Evolutionary conservation across 2,797 vertebrate species (phyloP), one percentile per base, ranked within the genome.

Genomic region (Anas georgica): DNA sequence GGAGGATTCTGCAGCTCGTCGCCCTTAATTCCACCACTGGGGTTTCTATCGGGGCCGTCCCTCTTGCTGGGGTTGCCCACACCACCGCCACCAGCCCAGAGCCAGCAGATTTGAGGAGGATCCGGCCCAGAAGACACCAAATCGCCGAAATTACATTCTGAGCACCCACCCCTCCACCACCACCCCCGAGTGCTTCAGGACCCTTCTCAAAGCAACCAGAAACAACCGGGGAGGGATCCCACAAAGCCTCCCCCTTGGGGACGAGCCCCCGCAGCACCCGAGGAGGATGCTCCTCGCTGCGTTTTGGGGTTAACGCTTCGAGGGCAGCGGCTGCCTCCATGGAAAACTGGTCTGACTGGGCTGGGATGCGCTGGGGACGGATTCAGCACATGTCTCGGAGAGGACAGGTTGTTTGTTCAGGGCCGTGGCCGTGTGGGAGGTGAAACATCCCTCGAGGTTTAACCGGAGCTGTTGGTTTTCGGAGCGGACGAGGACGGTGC

Each of bases 271-370:
- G 14, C 23, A 31, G 14, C 28, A 12, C 64, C 58, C 17, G 4
- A 20, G 82, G 43, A 28, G 17, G 54, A 28, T 1, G 29, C 6
- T 52, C 23, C 46, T 41, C 54, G 7, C 67, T 60, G 18, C 7
- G 23, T 4, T 52, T 16, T 8, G 3, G 68, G 80, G 63, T 48
- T 66, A 72, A 1, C 2, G 59, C 95, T 92, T 83, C 1, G 20
- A n/a, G 81, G 7, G 56, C 74, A 9, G 7, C 7, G n/a, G n/a
- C 43, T 6, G 22, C 73, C 48, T 45, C 1, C 9, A 33, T 59
- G 52, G 68, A 48, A 46, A 93, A 88, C 89, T 46, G 95, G 93
- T 92, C 93, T 73, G 95, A 90, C 76, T 31, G 4, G 2, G 31
- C 82, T 67, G 22, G 46, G 46, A 48, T 48, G 46, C 46, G 12